Evolutionary conservation across 2,797 vertebrate genomes (phyloP).

Genomic region (Parauchenoglanis ngamensis): DNA sequence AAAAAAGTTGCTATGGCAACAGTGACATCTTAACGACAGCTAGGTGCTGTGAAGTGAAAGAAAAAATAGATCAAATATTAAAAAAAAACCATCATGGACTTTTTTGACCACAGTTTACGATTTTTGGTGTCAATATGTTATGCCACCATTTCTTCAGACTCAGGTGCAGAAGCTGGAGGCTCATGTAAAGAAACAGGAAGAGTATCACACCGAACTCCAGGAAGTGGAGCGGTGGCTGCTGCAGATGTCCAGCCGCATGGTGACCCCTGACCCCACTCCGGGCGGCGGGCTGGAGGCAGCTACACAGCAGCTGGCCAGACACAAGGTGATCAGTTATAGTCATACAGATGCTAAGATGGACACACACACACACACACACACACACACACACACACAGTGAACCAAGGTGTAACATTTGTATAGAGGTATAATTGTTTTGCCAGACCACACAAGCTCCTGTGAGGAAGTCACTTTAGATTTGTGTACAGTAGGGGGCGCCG

Average conservation of each 20-base stretch:
- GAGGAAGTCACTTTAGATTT: not conserved
- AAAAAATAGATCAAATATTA: not conserved
- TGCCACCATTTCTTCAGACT: constrained; percentile 65
- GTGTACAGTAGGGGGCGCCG: not conserved
- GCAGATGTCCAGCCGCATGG: constrained; percentile 93
- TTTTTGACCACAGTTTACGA: not conserved
- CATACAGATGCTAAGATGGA: not conserved
- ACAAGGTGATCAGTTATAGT: constrained; percentile 83
- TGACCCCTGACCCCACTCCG: constrained; percentile 86
- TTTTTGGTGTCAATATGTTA: not conserved
- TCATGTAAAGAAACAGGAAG: constrained; percentile 91
- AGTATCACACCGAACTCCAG: constrained; percentile 90
- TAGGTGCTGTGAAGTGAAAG: not conserved
- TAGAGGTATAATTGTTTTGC: not conserved
- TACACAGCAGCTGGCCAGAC: constrained; percentile 91
- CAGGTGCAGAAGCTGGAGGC: constrained; percentile 80
- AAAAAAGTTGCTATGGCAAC: not conserved
- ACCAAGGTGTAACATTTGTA: not conserved
- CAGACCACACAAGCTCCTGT: not conserved
- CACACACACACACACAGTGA: not conserved
- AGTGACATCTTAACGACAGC: not conserved
- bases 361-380: not conserved
- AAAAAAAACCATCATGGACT: not conserved
- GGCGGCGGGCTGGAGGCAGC: constrained; percentile 84
- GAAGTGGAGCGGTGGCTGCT: constrained; percentile 95